Percentiles rank a stretch among this genome's conserved stretches.
Conservation (phyloP, 2,888 invertebrate genomes). For the Mechanitis mazaeus region DNA sequence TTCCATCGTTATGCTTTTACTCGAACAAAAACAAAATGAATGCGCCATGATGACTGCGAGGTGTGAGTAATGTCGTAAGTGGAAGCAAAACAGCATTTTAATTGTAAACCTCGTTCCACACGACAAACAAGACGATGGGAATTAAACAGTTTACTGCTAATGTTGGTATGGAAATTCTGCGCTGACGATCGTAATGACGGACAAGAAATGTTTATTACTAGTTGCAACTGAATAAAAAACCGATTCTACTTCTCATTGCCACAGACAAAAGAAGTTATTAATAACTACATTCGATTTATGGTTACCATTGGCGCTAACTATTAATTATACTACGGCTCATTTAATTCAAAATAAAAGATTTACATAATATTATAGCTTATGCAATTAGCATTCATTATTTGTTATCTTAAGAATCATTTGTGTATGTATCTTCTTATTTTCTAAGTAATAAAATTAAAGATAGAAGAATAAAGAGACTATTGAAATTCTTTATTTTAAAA, state of each 20-base stretch:
- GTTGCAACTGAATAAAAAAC: conserved; percentile 20
- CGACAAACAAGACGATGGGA: conserved; percentile 48
- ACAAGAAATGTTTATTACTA: conserved; percentile 39
- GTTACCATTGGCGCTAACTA: conserved; percentile 3
- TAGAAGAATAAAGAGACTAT: no score
- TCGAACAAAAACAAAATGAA: conserved; percentile 52
- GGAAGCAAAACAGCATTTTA: conserved; percentile 54
- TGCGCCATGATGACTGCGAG: conserved; percentile 51
- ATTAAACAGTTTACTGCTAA: conserved; percentile 44
- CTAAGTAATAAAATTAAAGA: no score
- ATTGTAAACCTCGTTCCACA: conserved; percentile 52
- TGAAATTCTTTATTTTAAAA: no score
- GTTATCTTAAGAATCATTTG: no score
- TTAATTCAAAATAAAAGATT: neutral
- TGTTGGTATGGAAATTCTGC: conserved; percentile 46
- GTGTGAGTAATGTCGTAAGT: conserved; percentile 67
- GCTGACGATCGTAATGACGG: conserved; percentile 30
- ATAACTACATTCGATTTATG: conserved; percentile 18
- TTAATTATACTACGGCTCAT: neutral
- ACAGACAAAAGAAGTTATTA: conserved; percentile 23
- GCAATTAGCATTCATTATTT: neutral
- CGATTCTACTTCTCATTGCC: conserved; percentile 22
- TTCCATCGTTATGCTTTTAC: conserved; percentile 54
- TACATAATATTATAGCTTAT: conserved; percentile 9
- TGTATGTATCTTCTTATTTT: no score